phyloP scores from a whole-genome alignment of 35 echinoderm and acorn worm species.

The Ptychodera flava region DNA sequence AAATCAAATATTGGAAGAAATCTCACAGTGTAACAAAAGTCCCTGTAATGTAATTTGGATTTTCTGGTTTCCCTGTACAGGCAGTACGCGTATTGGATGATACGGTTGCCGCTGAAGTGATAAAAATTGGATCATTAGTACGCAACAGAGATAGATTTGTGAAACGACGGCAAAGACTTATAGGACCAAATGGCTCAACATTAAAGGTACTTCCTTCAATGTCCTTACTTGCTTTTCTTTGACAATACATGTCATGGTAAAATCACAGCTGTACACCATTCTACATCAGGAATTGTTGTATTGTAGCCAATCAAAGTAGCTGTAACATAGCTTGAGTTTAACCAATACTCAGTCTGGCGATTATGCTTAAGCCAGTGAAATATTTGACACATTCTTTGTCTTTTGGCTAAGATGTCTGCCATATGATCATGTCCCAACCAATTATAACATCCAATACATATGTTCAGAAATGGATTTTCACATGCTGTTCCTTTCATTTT shows the following conservation, averaged over 20 bases:
- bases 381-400: no score
- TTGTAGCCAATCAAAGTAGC: no score
- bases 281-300: no score
- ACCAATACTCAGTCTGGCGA: no score
- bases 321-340: no score
- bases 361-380: no score
- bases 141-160: conserved; percentile 78
- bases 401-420: no score
- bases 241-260: neutral
- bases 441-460: no score
- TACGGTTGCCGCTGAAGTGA: conserved; percentile 81
- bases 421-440: no score
- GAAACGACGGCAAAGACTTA: conserved; percentile 78
- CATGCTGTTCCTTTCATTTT: neutral
- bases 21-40: no score
- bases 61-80: conserved; percentile 10
- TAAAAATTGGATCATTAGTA: conserved; percentile 84
- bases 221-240: neutral
- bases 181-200: conserved; percentile 96
- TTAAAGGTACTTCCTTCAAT: conserved; percentile 45
- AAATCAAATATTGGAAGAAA: no score
- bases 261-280: neutral
- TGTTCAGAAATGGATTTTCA: no score
- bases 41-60: neutral
- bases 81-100: conserved; percentile 83